These are phyloP conservation scores for Morpho helenor DNA, from an alignment of 2,888 invertebrate genomes.

Conservation along the genomic window DNA sequence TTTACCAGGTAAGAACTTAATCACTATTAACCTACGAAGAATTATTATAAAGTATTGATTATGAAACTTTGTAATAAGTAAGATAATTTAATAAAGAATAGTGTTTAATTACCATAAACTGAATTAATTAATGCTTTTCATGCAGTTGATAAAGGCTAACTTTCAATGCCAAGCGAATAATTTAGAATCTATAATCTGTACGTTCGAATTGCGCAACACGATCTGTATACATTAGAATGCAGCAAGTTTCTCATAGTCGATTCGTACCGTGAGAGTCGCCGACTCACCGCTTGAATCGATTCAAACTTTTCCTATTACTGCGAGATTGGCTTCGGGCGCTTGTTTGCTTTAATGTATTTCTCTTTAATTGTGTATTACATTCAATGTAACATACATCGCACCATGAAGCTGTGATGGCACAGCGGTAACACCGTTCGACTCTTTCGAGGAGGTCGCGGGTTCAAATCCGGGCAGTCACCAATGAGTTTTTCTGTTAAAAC, in stretches of 20 bases:
- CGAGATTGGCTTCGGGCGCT: slow-evolving; percentile 43
- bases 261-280: slow-evolving; percentile 29
- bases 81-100: too few relatives aligned
- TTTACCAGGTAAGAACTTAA: too few relatives aligned
- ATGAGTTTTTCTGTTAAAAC: too few relatives aligned
- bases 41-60: too few relatives aligned
- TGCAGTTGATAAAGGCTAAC: background rate
- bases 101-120: too few relatives aligned
- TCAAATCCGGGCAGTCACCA: too few relatives aligned
- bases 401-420: background rate
- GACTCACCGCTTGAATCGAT: slow-evolving; percentile 46
- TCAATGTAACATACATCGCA: background rate
- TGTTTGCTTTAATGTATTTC: slow-evolving; percentile 43
- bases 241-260: slow-evolving; percentile 30
- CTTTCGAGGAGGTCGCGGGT: too few relatives aligned
- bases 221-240: slow-evolving; percentile 27
- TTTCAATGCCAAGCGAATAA: slow-evolving; percentile 15
- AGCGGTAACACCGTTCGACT: too few relatives aligned
- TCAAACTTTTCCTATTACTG: slow-evolving; percentile 59
- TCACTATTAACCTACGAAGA: too few relatives aligned
- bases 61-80: too few relatives aligned
- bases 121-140: too few relatives aligned
- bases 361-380: slow-evolving; percentile 25
- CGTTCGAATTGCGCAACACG: slow-evolving; percentile 21
- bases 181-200: slow-evolving; percentile 14